A percentile compares a stretch with the other conserved stretches of the same genome.
These are phyloP conservation scores for Hyles vespertilio DNA, from an alignment of 1,140 invertebrate species.

Conservation along the genomic window DNA sequence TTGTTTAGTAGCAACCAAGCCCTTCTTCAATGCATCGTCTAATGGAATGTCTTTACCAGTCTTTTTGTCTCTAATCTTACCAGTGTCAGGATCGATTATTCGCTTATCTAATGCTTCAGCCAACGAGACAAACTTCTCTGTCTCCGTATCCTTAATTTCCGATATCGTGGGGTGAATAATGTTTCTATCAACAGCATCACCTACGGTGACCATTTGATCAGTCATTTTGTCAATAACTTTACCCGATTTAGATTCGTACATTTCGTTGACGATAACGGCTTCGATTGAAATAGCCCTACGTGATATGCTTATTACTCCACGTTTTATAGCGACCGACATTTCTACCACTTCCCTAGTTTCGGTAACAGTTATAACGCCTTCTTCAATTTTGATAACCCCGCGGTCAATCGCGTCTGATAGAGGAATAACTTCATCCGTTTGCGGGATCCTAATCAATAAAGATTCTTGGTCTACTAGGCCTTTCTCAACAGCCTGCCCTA, in stretches of 20 bases:
- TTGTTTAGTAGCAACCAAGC: conserved; percentile 83
- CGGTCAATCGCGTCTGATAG: conserved; percentile 85
- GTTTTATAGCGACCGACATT: conserved; percentile 82
- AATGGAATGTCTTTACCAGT: conserved; percentile 81
- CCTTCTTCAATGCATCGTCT: conserved; percentile 81
- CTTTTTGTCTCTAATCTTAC: conserved; percentile 82
- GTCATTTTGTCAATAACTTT: conserved; percentile 84
- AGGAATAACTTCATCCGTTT: conserved; percentile 82
- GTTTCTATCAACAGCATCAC: conserved; percentile 86
- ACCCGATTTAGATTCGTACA: conserved; percentile 83
- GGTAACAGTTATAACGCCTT: conserved; percentile 82
- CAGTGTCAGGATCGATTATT: conserved; percentile 82
- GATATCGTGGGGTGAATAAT: conserved; percentile 90
- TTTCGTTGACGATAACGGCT: conserved; percentile 82
- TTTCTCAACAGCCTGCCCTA: conserved; percentile 83
- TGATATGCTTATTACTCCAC: conserved; percentile 81
- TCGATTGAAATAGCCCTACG: conserved; percentile 86
- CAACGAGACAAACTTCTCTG: conserved; percentile 81
- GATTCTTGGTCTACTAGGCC: conserved; percentile 86
- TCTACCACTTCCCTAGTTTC: conserved; percentile 81
- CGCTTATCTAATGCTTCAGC: conserved; percentile 81
- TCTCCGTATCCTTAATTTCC: conserved; percentile 86
- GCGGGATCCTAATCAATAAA: conserved; percentile 82
- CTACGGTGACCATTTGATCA: conserved; percentile 81
- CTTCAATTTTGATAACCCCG: conserved; percentile 85